Percentiles rank a stretch among this genome's conserved stretches.
Evolutionary conservation across 64 coral and sea anemone species (phyloP).

Genomic region (Actinia tenebrosa): DNA sequence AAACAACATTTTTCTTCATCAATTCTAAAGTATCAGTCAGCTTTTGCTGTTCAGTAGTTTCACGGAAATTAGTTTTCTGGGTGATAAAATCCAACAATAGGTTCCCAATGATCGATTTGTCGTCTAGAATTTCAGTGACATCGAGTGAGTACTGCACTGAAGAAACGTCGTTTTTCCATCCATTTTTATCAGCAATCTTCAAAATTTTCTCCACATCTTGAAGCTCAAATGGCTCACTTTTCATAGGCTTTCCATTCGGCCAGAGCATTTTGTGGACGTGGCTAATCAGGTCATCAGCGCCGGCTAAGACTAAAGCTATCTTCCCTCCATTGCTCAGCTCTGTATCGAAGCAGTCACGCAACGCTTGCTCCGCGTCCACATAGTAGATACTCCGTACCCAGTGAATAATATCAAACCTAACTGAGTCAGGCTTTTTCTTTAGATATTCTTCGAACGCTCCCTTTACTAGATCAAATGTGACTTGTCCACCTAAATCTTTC

Average conservation of each 20-base stretch:
- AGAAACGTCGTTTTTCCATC: conserved; percentile 39
- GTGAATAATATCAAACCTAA: conserved; percentile 42
- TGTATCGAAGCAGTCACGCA: conserved; percentile 31
- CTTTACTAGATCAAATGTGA: background rate
- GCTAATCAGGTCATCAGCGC: background rate
- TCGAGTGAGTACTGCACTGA: conserved; percentile 46
- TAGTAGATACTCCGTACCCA: conserved; percentile 17
- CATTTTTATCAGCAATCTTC: conserved; percentile 38
- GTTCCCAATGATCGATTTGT: conserved; percentile 27
- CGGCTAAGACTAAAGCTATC: background rate
- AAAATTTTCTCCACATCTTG: conserved; percentile 18
- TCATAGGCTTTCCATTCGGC: background rate
- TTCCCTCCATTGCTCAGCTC: background rate
- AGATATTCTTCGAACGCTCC: conserved; percentile 20
- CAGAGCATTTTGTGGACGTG: background rate
- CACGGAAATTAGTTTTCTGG: conserved; percentile 24
- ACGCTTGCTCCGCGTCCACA: conserved; percentile 4
- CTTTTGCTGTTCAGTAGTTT: conserved; percentile 4
- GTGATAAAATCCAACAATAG: conserved; percentile 56
- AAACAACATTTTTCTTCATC: background rate
- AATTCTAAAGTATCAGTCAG: conserved; percentile 15
- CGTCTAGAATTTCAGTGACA: conserved; percentile 51
- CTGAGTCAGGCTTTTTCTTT: background rate
- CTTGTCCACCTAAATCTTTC: background rate
- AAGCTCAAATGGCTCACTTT: background rate